Evolutionary conservation across 64 coral and sea anemone genomes (phyloP).

Genomic region (Acropora yongei): DNA sequence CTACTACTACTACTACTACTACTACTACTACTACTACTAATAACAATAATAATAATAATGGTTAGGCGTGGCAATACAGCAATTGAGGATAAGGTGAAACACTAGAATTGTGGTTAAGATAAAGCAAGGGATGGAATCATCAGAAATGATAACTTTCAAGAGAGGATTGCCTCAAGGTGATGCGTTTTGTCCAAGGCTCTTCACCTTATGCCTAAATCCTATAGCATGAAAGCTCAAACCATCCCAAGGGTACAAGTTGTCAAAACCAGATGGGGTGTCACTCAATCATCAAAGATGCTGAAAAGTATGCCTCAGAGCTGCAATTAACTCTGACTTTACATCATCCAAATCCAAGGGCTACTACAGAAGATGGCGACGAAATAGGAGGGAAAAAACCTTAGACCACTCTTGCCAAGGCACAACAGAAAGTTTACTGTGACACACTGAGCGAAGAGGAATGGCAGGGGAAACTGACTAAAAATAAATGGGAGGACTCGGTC

Average conservation of each 20-base stretch:
- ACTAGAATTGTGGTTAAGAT: slow-evolving; percentile 12
- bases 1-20: not conserved
- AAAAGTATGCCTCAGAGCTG: not conserved
- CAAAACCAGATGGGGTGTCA: not conserved
- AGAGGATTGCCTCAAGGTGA: slow-evolving; percentile 8
- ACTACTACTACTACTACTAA: not conserved
- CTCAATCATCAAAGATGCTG: not conserved
- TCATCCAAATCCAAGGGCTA: slow-evolving; percentile 18
- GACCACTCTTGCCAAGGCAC: slow-evolving; percentile 21
- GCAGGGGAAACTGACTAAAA: slow-evolving; percentile 12
- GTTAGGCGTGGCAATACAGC: slow-evolving; percentile 8
- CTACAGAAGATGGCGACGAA: slow-evolving; percentile 3
- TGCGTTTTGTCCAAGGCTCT: slow-evolving; percentile 4
- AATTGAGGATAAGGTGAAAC: no score
- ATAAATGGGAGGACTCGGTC: not conserved
- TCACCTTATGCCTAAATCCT: not conserved
- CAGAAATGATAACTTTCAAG: slow-evolving; percentile 19
- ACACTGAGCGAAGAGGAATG: slow-evolving; percentile 16
- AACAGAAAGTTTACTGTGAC: slow-evolving; percentile 10
- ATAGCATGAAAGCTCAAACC: not conserved
- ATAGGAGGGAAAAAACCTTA: slow-evolving; percentile 10
- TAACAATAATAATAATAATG: not conserved
- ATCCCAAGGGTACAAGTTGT: not conserved
- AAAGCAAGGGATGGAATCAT: slow-evolving; percentile 15
- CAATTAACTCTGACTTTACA: slow-evolving; percentile 12